Base-by-base conservation (phyloP, 2,888 invertebrate genomes). In the Volucella inanis region DNA sequence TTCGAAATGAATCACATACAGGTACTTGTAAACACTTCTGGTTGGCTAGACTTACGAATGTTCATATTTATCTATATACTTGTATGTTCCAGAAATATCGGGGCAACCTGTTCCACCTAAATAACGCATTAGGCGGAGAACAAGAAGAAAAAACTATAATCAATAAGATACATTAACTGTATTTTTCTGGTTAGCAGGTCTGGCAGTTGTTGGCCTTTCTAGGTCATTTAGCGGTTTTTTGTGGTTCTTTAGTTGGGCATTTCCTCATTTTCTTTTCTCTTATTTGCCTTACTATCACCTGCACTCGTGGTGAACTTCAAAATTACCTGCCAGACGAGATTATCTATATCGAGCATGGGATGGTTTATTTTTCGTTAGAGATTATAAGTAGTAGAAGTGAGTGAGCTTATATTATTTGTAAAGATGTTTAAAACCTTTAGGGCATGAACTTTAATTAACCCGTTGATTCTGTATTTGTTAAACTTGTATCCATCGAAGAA, bases 221-320 rank as follows among this genome's bases (percentile, higher is more conserved):
- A 71, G 78, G 78, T 79, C 78, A 79, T 12, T 50, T 79, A 79
- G 78, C 78, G 78, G 78, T 43, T 71, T 67, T 67, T 52, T 68
- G 41, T 74, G 61, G 54, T 64, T 49, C 39, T 64, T 38, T 14
- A 70, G 62, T 64, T 57, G 52, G 50, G 57, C 50, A 52, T 75
- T 81, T 81, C 52, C 41, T 31, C 55, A 75, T 75, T 81, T 75
- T 70, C 57, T 81, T 57, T 64, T 68, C 49, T 45, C 43, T 43
- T 65, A 50, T 64, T 57, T 39, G 61, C 54, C 14, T 31, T n/a
- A 39, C 47, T 57, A 59, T 57, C 71, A 79, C 65, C 78, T 71
- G 78, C 41, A 11, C 59, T 55, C 64, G 57, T 43, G 71, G 57
- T 78, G 64, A 70, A 55, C 55, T 62, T 49, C 39, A 49, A 57